Conservation (phyloP, 2,797 vertebrate species). For the Sylvilagus floridanus region DNA sequence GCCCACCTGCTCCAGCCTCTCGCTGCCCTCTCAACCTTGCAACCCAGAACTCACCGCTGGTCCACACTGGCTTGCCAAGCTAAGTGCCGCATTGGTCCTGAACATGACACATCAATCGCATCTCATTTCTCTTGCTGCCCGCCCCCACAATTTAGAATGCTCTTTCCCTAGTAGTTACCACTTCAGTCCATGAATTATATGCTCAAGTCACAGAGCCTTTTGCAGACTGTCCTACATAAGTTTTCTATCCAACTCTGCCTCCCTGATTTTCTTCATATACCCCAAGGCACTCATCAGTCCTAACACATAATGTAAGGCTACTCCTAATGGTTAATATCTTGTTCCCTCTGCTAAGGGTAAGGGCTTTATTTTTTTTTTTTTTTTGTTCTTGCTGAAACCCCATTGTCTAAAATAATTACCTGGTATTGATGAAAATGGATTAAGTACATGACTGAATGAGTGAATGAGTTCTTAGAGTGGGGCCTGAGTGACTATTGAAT, state of each 20-base stretch:
- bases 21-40: rapidly evolving
- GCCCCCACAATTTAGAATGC: neutral
- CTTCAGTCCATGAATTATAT: neutral
- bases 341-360: neutral
- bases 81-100: neutral
- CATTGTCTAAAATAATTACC: neutral
- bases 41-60: no score
- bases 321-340: neutral
- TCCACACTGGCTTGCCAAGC: neutral
- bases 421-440: neutral
- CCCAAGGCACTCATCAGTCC: neutral
- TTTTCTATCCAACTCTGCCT: neutral
- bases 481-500: neutral
- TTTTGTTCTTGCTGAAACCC: neutral
- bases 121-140: neutral
- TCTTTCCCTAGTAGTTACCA: neutral
- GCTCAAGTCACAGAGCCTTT: neutral
- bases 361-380: neutral
- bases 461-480: neutral
- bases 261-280: neutral
- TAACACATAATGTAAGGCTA: neutral
- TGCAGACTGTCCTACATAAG: neutral
- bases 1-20: neutral
- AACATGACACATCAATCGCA: no score
- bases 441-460: neutral